Base-by-base conservation (phyloP, 2,888 invertebrate species). In the Cephus pygmeus region DNA sequence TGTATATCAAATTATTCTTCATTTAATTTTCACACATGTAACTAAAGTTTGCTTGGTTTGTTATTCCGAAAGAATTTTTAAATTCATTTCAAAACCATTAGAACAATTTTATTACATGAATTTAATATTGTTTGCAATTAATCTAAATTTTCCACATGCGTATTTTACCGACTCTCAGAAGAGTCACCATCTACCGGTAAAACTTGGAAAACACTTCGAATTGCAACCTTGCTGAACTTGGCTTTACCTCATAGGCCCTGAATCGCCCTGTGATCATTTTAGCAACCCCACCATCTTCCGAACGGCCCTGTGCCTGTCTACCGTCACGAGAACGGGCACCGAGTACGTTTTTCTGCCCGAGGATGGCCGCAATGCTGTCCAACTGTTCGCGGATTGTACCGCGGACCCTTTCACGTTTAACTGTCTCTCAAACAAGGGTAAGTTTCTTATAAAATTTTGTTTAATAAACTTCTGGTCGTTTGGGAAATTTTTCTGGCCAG, bases 311-410 rank as follows among this genome's bases (percentile, higher is more conserved):
- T 71, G 71, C 71, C 33, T 71, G 71, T 15, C 71, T 71, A 23
- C 71, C 71, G 71, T 71, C 71, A 71, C 71, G 71, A 71, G 77
- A 73, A 76, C 79, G 79, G 34, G 77, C 76, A 79, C 76, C 77
- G 75, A 74, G 73, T 81, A 30, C 36, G 30, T 31, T 56, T 68
- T 75, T 68, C 68, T 68, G n/a, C 33, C 56, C 80, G 82, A 90
- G 88, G 88, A 90, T 90, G 88, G 87, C 87, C 87, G 90, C 88
- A 85, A 90, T 91, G 88, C 86, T 91, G 85, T 90, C 90, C 85
- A 90, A 90, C 81, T 91, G 88, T 86, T 87, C 90, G 86, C 89
- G 91, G 85, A 81, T 89, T 79, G 87, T 86, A 79, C 90, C 91
- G 79, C 90, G 90, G 81, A 85, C 85, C 74, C 83, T 91, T 77